These are phyloP conservation scores for Pecten maximus DNA, from an alignment of 2,888 invertebrate species.

Conservation along the genomic window DNA sequence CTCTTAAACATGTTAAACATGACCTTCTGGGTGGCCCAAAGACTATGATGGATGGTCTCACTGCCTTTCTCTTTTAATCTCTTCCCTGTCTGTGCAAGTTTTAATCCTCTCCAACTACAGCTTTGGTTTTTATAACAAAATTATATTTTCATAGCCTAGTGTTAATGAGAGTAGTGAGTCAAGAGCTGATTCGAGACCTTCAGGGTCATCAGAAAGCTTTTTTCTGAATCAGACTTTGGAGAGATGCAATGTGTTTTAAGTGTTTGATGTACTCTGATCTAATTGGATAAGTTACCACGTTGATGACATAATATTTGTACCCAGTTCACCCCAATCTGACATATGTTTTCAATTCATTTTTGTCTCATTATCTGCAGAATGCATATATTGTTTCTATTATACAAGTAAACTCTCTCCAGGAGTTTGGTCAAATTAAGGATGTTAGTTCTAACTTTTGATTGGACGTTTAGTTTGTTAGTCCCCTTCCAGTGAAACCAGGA, in stretches of 20 bases:
- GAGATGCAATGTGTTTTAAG: background rate
- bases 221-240: background rate
- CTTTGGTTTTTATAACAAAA: background rate
- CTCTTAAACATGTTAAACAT: background rate
- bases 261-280: background rate
- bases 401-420: background rate
- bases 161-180: background rate
- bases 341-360: background rate
- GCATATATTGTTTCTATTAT: background rate
- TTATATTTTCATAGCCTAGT: background rate
- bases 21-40: background rate
- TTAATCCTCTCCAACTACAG: background rate
- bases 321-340: background rate
- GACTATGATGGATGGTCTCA: background rate
- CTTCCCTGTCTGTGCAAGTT: background rate
- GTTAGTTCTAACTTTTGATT: background rate
- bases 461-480: background rate
- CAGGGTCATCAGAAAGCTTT: background rate
- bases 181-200: background rate
- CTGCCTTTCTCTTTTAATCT: background rate
- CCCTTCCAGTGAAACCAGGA: too few relatives aligned
- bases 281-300: background rate
- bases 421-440: background rate
- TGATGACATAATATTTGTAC: conserved; percentile 15
- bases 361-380: background rate